Conservation (phyloP, 2,113 vertebrate species). For the Callocephalon fimbriatum region DNA sequence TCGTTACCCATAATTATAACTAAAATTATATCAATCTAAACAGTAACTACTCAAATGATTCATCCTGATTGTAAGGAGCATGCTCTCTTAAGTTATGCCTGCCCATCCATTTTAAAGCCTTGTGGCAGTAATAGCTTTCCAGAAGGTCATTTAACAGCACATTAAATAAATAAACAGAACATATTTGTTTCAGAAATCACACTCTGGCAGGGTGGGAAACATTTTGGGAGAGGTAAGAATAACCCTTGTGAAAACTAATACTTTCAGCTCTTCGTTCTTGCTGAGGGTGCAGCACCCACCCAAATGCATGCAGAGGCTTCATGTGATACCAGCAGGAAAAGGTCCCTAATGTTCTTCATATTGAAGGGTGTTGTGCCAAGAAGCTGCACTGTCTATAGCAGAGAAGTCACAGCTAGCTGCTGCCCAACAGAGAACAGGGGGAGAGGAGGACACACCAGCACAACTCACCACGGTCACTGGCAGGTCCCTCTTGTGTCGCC, state of each 20-base stretch:
- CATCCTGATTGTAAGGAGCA: conserved; percentile 50
- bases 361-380: neutral
- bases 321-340: neutral
- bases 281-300: neutral
- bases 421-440: neutral
- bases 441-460: neutral
- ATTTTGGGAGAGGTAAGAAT: conserved; percentile 2
- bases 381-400: neutral
- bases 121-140: conserved; percentile 19
- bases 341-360: neutral
- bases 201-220: neutral
- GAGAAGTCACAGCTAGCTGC: neutral
- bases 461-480: accelerated
- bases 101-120: conserved; percentile 52
- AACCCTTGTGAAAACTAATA: neutral
- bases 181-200: conserved; percentile 35
- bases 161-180: conserved; percentile 65
- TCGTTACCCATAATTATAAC: conserved; percentile 78
- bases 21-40: conserved; percentile 75
- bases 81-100: conserved; percentile 34
- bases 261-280: neutral
- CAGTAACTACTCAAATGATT: conserved; percentile 68
- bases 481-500: neutral
- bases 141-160: conserved; percentile 68
- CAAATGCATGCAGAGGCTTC: neutral